Conservation (phyloP, 2,888 invertebrate species). For the Drosophila borborema region DNA sequence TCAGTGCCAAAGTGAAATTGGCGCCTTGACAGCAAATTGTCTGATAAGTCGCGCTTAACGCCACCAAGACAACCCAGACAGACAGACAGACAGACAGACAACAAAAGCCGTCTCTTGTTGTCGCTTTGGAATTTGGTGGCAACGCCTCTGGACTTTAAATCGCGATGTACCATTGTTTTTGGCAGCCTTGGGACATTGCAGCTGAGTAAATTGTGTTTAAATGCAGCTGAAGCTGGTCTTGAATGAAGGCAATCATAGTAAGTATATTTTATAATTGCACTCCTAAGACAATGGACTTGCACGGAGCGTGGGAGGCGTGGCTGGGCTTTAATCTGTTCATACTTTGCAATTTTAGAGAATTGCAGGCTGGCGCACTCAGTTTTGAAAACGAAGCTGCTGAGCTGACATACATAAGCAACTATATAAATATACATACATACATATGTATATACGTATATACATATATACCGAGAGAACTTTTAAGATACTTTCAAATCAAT, state of each 20-base stretch:
- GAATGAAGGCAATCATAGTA: conserved; percentile 28
- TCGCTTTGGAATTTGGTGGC: conserved; percentile 50
- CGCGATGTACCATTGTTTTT: conserved; percentile 60
- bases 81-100: background rate
- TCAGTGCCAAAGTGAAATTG: conserved; percentile 48
- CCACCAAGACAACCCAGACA: conserved; percentile 12
- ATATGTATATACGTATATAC: background rate
- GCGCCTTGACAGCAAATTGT: conserved; percentile 47
- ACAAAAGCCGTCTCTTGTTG: conserved; percentile 34
- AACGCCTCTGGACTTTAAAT: conserved; percentile 59
- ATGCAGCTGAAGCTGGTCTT: conserved; percentile 59
- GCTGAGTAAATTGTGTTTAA: conserved; percentile 63
- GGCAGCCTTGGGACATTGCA: conserved; percentile 54
- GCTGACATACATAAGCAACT: background rate
- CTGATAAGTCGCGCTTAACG: conserved; percentile 54
- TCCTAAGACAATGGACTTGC: conserved; percentile 35
- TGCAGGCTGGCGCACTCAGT: conserved; percentile 5
- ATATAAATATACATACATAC: background rate
- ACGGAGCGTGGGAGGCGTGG: conserved; percentile 19
- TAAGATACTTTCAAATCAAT: conserved; percentile 60
- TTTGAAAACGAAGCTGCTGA: conserved; percentile 9
- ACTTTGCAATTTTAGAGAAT: conserved; percentile 27
- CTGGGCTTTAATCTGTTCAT: conserved; percentile 6
- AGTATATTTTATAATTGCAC: conserved; percentile 59
- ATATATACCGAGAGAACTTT: conserved; percentile 50